A percentile compares a stretch with the other conserved stretches of the same genome.
Evolutionary conservation across 2,113 vertebrate species (phyloP).

Genomic region (Sander lucioperca): DNA sequence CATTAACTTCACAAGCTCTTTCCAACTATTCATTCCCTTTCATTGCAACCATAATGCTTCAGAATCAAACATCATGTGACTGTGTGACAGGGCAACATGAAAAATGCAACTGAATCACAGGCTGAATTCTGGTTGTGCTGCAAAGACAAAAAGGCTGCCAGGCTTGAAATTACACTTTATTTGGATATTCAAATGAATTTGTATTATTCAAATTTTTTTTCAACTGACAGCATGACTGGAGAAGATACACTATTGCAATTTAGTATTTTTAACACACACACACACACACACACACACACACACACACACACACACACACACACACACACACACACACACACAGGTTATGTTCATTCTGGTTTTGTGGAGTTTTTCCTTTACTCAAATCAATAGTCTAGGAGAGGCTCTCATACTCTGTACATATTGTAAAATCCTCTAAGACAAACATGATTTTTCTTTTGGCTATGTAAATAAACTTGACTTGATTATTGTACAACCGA

Average conservation of each 20-base stretch:
- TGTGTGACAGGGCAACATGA: background rate
- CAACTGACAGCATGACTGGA: too few species aligned
- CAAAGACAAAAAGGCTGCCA: slow-evolving; percentile 1
- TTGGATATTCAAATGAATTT: slow-evolving; percentile 11
- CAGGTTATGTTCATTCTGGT: background rate
- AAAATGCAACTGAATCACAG: background rate
- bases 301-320: too few species aligned
- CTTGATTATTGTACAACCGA: background rate
- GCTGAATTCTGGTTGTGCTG: background rate
- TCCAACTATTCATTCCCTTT: slow-evolving; percentile 35
- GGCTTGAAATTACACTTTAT: background rate
- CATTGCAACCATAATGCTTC: slow-evolving; percentile 30
- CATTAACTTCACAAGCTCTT: slow-evolving; percentile 57
- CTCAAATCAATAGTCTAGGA: too few species aligned
- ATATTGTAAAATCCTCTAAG: background rate
- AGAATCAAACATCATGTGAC: slow-evolving; percentile 67
- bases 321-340: too few species aligned
- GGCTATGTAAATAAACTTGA: background rate
- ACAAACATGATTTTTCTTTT: background rate
- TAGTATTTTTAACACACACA: too few species aligned
- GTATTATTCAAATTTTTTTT: too few species aligned
- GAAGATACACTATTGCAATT: too few species aligned
- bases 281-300: too few species aligned
- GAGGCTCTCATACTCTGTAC: background rate
- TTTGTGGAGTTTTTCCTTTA: background rate